Conservation (phyloP, 2,113 vertebrate genomes). For the Archilochus colubris region DNA sequence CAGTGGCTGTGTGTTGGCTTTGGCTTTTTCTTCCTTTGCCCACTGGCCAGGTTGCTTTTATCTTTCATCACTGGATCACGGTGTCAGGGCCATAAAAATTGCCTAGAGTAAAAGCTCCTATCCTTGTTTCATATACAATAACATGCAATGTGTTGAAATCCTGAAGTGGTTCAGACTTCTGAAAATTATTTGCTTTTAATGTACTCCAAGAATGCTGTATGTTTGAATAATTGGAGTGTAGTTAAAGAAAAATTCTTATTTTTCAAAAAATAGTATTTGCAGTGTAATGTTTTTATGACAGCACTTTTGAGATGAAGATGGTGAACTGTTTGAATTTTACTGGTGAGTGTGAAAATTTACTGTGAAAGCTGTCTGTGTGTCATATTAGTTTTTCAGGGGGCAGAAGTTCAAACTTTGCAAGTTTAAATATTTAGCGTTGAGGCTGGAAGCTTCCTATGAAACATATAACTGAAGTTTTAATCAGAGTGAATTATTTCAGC, state of each 20-base stretch:
- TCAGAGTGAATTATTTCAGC: not conserved
- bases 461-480: not conserved
- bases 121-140: not conserved
- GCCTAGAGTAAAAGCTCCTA: not conserved
- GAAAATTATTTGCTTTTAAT: not conserved
- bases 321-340: conserved; percentile 11
- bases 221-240: not conserved
- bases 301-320: not conserved
- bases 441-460: not conserved
- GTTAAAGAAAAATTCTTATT: not conserved
- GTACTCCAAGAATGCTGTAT: not conserved
- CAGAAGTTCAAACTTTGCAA: not conserved
- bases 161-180: not conserved
- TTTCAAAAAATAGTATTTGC: not conserved
- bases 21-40: not conserved
- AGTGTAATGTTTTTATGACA: not conserved
- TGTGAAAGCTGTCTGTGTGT: not conserved
- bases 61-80: not conserved
- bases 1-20: not conserved
- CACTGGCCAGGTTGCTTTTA: not conserved
- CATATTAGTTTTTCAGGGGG: not conserved
- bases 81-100: not conserved
- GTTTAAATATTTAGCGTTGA: conserved; percentile 22
- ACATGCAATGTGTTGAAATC: not conserved
- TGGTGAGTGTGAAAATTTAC: conserved; percentile 13